Percentiles rank a stretch among this genome's conserved stretches.
These are phyloP conservation scores for Gastrophryne carolinensis DNA, from an alignment of 2,797 vertebrate genomes.

Conservation along the genomic window DNA sequence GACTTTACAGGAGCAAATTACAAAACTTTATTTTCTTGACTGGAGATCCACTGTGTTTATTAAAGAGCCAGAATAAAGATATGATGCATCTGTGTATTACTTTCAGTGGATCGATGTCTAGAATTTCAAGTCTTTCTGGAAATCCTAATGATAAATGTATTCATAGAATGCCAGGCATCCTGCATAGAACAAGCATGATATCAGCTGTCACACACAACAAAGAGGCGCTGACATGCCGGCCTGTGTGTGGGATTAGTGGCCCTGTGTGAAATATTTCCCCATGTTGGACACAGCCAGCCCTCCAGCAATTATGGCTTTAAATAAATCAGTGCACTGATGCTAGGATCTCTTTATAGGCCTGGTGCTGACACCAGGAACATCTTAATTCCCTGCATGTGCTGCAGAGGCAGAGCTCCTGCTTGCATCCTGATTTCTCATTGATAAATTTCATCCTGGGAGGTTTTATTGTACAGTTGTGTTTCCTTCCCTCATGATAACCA, in stretches of 20 bases:
- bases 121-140: no score
- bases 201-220: slow-evolving; percentile 7
- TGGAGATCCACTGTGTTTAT: no score
- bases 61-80: no score
- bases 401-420: not conserved
- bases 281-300: not conserved
- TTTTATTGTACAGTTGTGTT: slow-evolving; percentile 4
- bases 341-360: not conserved
- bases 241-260: slow-evolving; percentile 8
- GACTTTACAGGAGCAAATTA: no score
- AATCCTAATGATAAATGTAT: not conserved
- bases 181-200: not conserved
- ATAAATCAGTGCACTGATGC: not conserved
- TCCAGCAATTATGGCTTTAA: not conserved
- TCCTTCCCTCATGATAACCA: not conserved
- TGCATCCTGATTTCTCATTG: not conserved
- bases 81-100: no score
- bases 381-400: not conserved
- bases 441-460: not conserved
- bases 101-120: no score
- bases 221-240: slow-evolving; percentile 13
- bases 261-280: not conserved
- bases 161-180: not conserved
- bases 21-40: no score
- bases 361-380: not conserved